Evolutionary conservation across 2,888 invertebrate genomes (phyloP).

Genomic region (Drosophila algonquin): DNA sequence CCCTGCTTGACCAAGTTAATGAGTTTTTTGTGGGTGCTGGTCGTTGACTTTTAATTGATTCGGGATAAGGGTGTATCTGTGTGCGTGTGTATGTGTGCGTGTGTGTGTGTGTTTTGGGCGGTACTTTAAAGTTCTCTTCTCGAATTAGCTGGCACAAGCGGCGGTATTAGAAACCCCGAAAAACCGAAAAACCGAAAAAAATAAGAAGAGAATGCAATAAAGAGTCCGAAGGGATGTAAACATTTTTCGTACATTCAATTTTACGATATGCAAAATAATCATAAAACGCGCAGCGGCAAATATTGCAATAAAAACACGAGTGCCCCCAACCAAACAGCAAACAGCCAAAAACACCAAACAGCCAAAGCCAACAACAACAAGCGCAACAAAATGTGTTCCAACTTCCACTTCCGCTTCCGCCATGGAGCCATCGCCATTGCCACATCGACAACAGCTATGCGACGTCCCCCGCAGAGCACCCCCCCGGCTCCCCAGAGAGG

Average conservation of each 20-base stretch:
- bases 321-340: constrained; percentile 57
- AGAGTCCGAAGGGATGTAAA: constrained; percentile 39
- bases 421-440: constrained; percentile 10
- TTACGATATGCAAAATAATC: constrained; percentile 71
- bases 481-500: neutral
- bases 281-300: constrained; percentile 63
- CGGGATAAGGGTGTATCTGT: neutral
- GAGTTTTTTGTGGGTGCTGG: constrained; percentile 2
- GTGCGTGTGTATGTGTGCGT: too few relatives aligned
- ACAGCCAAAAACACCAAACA: constrained; percentile 30
- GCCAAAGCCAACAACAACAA: constrained; percentile 28
- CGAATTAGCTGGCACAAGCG: constrained; percentile 9
- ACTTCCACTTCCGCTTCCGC: constrained; percentile 73
- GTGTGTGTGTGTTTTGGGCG: too few relatives aligned
- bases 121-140: neutral
- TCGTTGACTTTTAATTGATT: constrained; percentile 37
- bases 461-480: too few relatives aligned
- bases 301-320: constrained; percentile 64
- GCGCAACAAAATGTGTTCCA: constrained; percentile 61
- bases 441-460: constrained; percentile 10
- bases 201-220: constrained; percentile 7
- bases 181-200: neutral
- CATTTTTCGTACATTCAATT: constrained; percentile 69
- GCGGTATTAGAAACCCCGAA: constrained; percentile 13
- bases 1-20: constrained; percentile 14